Conservation (phyloP, 2,113 vertebrate species). For the Xenotilapia flavipinnis region DNA sequence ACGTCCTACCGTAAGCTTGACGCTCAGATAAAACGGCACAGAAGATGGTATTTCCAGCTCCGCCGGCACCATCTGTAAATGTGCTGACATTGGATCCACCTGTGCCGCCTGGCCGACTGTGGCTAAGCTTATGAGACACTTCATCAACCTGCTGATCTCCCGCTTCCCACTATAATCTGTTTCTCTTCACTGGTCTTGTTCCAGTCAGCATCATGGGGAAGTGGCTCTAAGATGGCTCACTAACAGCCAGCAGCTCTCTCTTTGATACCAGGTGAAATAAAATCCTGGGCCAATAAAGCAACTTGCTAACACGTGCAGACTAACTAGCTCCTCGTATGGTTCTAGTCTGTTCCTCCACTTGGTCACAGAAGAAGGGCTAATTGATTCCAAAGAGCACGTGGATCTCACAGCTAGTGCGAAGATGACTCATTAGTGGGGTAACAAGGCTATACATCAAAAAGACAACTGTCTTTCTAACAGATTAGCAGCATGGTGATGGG, state of each 20-base stretch:
- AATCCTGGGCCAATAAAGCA: slow-evolving; percentile 8
- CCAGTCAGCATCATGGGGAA: slow-evolving; percentile 19
- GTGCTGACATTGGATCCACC: slow-evolving; percentile 51
- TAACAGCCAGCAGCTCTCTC: slow-evolving; percentile 7
- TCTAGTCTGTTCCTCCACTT: slow-evolving; percentile 65
- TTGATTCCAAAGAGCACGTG: slow-evolving; percentile 74
- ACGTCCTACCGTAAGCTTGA: background rate
- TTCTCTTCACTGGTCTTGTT: slow-evolving; percentile 5
- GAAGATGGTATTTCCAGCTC: background rate
- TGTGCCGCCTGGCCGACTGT: slow-evolving; percentile 22
- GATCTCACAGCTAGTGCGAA: slow-evolving; percentile 83
- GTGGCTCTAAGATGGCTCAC: background rate
- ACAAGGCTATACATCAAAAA: slow-evolving; percentile 69
- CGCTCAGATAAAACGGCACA: background rate
- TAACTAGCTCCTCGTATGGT: slow-evolving; percentile 47
- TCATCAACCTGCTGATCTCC: slow-evolving; percentile 51
- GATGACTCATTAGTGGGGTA: slow-evolving; percentile 78
- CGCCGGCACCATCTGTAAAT: slow-evolving; percentile 38
- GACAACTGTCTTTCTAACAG: slow-evolving; percentile 65
- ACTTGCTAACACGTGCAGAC: background rate
- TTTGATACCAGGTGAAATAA: slow-evolving; percentile 30
- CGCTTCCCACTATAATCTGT: slow-evolving; percentile 5
- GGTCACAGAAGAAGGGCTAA: slow-evolving; percentile 59
- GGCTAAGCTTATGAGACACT: slow-evolving; percentile 57
- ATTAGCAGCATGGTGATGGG: slow-evolving; percentile 44